A percentile compares a stretch with the other conserved stretches of the same genome.
Evolutionary conservation across 2,888 invertebrate genomes (phyloP).

Genomic region (Lasioglossum pauxillum): DNA sequence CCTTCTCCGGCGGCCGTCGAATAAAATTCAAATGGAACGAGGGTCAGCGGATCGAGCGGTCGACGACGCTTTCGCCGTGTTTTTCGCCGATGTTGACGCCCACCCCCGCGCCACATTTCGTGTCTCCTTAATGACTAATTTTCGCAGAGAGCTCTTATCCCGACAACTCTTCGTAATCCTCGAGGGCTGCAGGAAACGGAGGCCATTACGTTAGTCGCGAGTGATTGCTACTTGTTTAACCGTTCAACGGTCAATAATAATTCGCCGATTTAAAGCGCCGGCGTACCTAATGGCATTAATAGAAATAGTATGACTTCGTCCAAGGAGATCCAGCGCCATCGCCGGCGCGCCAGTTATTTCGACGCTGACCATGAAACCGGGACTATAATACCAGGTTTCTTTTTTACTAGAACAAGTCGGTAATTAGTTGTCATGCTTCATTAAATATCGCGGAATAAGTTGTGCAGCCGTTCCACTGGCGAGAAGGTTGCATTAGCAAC

Average conservation of each 20-base stretch:
- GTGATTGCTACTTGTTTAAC: not conserved
- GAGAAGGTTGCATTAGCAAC: not conserved
- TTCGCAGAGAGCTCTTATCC: not conserved
- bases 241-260: not conserved
- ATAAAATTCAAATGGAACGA: slow-evolving; percentile 78
- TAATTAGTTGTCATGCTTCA: not conserved
- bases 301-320: not conserved
- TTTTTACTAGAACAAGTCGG: too few species aligned
- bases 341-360: not conserved
- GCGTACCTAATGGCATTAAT: not conserved
- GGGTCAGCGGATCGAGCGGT: slow-evolving; percentile 52
- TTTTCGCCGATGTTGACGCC: not conserved
- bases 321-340: not conserved
- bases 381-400: not conserved
- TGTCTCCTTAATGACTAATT: slow-evolving; percentile 23
- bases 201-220: not conserved
- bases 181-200: not conserved
- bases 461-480: not conserved
- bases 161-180: not conserved
- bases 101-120: not conserved
- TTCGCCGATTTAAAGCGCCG: not conserved
- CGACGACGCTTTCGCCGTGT: slow-evolving; percentile 1
- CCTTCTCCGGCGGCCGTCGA: slow-evolving; percentile 64
- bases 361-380: not conserved
- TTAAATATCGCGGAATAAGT: not conserved